Evolutionary conservation across 2,888 invertebrate genomes (phyloP), one percentile per base, ranked within the genome.

Genomic region (Acleris sparsana): DNA sequence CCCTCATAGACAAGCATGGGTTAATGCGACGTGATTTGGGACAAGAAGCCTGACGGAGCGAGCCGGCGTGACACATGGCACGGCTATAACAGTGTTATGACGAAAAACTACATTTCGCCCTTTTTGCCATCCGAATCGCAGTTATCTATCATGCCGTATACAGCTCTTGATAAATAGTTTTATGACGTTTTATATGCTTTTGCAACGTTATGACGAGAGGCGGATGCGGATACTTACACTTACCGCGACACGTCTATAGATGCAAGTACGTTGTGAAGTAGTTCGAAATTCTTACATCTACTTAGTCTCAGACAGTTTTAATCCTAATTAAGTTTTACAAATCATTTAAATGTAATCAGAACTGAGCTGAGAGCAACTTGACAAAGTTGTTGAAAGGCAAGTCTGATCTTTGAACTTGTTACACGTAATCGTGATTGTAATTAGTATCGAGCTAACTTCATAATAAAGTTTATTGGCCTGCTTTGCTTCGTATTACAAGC

Each of bases 61-160:
- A 73, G 73, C 73, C 74, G 71, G 73, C 76, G 81, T 83, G 86
- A 86, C 85, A 83, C 78, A 83, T 84, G 84, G 82, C 82, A 71
- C 74, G 80, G 78, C 80, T 79, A 80, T 85, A 82, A 84, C 78
- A 79, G 80, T 85, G 82, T 83, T 80, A 83, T 82, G 82, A 83
- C 79, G 79, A 79, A 80, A 82, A 83, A 83, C 83, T 85, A 84
- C 83, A 84, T 83, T 80, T 78, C 72, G 79, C 78, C 82, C 79
- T 81, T 83, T 84, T 82, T 83, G 78, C 80, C 77, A 75, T 65
- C 70, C 77, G 76, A 75, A 84, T 83, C 76, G 77, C 80, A 68
- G 80, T 77, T 81, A 85, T 86, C 80, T 83, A 77, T 85, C 83
- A 82, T 75, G 74, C 73, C 76, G 71, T 73, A 73, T 75, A 76